These are phyloP conservation scores for Dolichopus griseipennis DNA, from an alignment of 2,888 invertebrate genomes.

Conservation along the genomic window DNA sequence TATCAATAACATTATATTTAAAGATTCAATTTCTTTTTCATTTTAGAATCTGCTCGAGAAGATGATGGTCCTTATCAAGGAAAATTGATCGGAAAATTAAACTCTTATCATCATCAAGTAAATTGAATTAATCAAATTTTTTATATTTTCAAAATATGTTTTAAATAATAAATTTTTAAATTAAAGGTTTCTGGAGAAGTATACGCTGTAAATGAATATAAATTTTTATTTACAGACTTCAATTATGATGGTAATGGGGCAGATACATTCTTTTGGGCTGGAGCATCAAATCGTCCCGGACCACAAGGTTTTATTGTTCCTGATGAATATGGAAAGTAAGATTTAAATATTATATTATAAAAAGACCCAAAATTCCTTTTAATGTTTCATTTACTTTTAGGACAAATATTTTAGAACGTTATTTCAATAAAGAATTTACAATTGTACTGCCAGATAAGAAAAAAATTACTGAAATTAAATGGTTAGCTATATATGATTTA, in stretches of 20 bases:
- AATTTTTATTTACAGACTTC: slow-evolving; percentile 68
- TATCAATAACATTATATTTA: too few relatives aligned
- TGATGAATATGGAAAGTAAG: slow-evolving; percentile 76
- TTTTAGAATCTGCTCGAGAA: slow-evolving; percentile 43
- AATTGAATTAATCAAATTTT: slow-evolving; percentile 11
- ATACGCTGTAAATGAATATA: slow-evolving; percentile 80
- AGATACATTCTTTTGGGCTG: slow-evolving; percentile 90
- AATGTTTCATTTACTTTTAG: slow-evolving; percentile 42
- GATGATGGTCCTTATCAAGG: slow-evolving; percentile 69
- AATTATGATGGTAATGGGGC: slow-evolving; percentile 86
- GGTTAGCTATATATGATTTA: slow-evolving; percentile 84
- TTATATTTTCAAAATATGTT: background rate
- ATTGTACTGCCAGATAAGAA: slow-evolving; percentile 75
- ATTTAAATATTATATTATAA: slow-evolving; percentile 22
- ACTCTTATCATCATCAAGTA: slow-evolving; percentile 80
- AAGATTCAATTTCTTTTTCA: background rate
- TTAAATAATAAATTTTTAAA: background rate
- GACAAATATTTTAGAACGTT: slow-evolving; percentile 76
- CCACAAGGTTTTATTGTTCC: slow-evolving; percentile 88
- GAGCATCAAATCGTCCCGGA: slow-evolving; percentile 76
- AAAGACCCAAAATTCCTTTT: background rate
- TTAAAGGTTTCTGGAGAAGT: slow-evolving; percentile 72
- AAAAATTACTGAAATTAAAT: slow-evolving; percentile 76
- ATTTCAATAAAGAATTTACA: slow-evolving; percentile 76
- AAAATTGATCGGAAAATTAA: slow-evolving; percentile 72